Evolutionary conservation across 2,888 invertebrate genomes (phyloP), one percentile per base, ranked within the genome.

Genomic region (Catocala fraxini): DNA sequence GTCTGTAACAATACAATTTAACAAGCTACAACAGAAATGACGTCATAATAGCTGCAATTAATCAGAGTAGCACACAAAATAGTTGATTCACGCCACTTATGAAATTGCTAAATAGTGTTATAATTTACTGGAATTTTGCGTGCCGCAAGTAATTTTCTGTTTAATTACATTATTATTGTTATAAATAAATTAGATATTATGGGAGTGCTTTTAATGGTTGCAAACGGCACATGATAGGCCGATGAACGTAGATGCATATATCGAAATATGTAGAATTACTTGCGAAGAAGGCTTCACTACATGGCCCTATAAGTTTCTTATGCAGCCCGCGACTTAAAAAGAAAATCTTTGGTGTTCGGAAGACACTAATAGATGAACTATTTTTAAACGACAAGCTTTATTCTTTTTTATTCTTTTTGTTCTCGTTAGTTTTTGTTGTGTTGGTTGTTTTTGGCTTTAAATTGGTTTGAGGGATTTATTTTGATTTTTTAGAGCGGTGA

Each of bases 251-350:
- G 79, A 80, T 79, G 82, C 25, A 4, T 25, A 25, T 75, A 80
- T 82, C 75, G 85, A 83, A 89, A 88, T 88, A 88, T 84, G 86
- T 89, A 89, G 91, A 90, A 91, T 91, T 91, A 91, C 89, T 91
- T 87, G 87, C 81, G 81, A 87, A 90, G 89, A 85, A 86, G 82
- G 75, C 70, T 82, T 81, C 84, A 84, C 87, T 88, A 89, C 90
- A 80, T 85, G 81, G 78, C 75, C 64, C 65, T 33, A 9, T 51
- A 86, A 89, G 81, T 88, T 90, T 82, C 81, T 81, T 82, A 81
- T 86, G 84, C 88, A 82, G 79, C 83, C 74, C 74, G 83, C 77
- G 79, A 82, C 75, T 77, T 79, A 78, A 74, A 79, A 85, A 84
- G 79, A 84, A 88, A 88, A 88, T 90, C 76, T 89, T 90, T 71